These are phyloP conservation scores for Chydorus sphaericus DNA, from an alignment of 2,888 invertebrate species.

Conservation along the genomic window DNA sequence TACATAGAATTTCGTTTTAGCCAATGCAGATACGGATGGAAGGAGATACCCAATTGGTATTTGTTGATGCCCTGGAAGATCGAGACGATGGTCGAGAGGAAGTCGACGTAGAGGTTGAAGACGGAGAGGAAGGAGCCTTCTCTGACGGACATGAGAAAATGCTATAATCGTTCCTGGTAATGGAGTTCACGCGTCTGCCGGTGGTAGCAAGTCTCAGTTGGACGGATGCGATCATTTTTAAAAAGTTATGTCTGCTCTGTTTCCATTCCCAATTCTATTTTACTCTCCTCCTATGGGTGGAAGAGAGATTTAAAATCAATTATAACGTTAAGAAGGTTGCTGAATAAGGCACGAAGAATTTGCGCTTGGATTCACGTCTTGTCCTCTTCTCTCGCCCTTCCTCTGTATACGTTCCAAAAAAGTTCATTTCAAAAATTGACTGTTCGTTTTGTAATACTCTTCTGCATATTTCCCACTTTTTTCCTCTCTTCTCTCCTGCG, in stretches of 20 bases:
- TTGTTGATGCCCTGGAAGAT: constrained; percentile 3
- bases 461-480: background rate
- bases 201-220: constrained; percentile 9
- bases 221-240: constrained; percentile 13
- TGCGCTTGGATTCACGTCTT: background rate
- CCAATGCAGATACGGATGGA: background rate
- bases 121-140: constrained; percentile 15
- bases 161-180: constrained; percentile 15
- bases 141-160: constrained; percentile 9
- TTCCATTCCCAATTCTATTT: too few relatives aligned
- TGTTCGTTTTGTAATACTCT: background rate
- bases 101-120: constrained; percentile 20
- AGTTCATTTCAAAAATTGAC: background rate
- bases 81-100: constrained; percentile 17
- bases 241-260: constrained; percentile 7
- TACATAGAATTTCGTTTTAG: background rate
- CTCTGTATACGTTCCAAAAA: background rate
- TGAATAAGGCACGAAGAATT: background rate
- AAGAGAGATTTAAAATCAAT: background rate
- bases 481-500: too few relatives aligned
- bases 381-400: background rate
- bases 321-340: too few relatives aligned
- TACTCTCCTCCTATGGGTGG: background rate
- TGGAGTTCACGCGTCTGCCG: constrained; percentile 3
- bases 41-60: background rate